phyloP scores from a whole-genome alignment of 2,113 vertebrate species.

The Sylvilagus bachmani region DNA sequence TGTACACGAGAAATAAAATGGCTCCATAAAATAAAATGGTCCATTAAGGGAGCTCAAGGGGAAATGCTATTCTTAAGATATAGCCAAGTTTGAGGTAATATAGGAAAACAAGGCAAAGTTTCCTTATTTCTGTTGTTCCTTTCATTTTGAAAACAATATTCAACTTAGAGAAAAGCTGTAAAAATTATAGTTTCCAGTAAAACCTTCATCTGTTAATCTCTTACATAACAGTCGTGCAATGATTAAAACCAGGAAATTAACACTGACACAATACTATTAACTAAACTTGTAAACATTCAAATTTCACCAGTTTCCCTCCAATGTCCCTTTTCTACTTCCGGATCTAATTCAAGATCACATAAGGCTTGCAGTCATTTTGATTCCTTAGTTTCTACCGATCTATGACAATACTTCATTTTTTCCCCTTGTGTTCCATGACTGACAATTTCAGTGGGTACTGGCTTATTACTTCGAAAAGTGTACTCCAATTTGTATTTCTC shows the following conservation, averaged over 20 bases:
- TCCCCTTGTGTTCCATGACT: not conserved
- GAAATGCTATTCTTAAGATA: not conserved
- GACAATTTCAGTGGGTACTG: not conserved
- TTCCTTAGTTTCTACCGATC: not conserved
- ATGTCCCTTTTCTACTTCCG: not conserved
- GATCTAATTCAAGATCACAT: not conserved
- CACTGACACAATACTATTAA: not conserved
- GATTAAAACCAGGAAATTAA: slow-evolving; percentile 47
- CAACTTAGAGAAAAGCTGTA: not conserved
- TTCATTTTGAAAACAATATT: slow-evolving; percentile 12
- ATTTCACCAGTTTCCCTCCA: not conserved
- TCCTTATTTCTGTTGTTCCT: not conserved
- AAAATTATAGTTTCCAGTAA: slow-evolving; percentile 18
- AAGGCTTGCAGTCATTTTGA: not conserved
- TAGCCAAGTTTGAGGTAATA: not conserved
- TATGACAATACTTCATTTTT: not conserved
- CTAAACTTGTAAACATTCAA: not conserved
- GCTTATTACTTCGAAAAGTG: not conserved
- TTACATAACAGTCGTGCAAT: not conserved
- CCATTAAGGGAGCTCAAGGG: not conserved
- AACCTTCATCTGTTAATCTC: not conserved
- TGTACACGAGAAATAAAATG: not conserved
- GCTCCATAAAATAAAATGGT: not conserved
- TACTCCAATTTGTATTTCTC: not conserved
- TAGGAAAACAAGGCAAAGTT: not conserved